phyloP scores from a whole-genome alignment of 2,888 invertebrate species.

The Ganaspis brasiliensis region DNA sequence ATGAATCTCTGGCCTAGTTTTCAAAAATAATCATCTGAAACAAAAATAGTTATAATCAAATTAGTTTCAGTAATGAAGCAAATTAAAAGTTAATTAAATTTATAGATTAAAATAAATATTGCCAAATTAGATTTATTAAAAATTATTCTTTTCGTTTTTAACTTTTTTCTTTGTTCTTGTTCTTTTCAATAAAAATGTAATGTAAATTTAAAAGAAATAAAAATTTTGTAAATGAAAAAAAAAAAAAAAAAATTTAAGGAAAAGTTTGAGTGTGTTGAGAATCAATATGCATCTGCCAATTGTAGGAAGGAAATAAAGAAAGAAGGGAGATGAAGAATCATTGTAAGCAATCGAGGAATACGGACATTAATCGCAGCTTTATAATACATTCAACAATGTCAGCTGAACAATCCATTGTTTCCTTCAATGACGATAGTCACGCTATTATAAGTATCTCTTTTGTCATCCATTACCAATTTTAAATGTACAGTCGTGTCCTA shows the following conservation, averaged over 20 bases:
- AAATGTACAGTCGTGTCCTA: not conserved
- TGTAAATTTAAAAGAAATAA: no score
- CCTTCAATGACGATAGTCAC: constrained; percentile 56
- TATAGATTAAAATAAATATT: no score
- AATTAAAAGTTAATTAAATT: not conserved
- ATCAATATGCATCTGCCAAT: not conserved
- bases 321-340: constrained; percentile 57
- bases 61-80: not conserved
- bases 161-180: no score
- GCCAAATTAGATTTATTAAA: no score
- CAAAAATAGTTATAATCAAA: not conserved
- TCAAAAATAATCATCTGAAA: not conserved
- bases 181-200: no score
- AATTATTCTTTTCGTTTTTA: no score
- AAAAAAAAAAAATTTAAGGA: no score
- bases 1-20: not conserved
- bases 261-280: not conserved
- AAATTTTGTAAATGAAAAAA: no score
- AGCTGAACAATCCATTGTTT: constrained; percentile 59
- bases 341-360: constrained; percentile 57
- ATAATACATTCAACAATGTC: constrained; percentile 64
- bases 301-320: constrained; percentile 53
- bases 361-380: constrained; percentile 62
- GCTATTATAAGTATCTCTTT: constrained; percentile 56
- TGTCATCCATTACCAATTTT: constrained; percentile 20